Evolutionary conservation across 1,140 invertebrate species (phyloP), one percentile per base, ranked within the genome.

Genomic region (Stegodyphus mimosarum): DNA sequence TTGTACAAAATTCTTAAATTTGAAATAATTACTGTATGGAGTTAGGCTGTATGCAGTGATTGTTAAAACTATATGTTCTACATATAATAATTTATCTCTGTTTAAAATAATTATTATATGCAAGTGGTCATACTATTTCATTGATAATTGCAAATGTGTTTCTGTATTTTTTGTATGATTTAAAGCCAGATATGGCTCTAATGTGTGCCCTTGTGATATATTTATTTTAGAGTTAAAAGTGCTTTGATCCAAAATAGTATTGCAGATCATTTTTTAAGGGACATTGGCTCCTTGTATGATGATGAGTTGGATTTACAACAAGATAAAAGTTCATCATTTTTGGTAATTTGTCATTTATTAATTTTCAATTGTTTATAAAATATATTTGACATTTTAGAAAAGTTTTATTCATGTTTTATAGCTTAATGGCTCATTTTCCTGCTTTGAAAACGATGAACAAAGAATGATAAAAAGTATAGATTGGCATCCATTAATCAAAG

Each of bases 341-440:
- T 60, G 5, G 15, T 15, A 60, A 15, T 1, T 2, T 60, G 5
- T 33, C 3, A 33, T 33, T 33, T 33, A 33, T 33, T 33, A 33
- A 33, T 33, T 3, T 33, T 33, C 33, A 33, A 33, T 33, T 33
- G 33, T 33, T 1, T 33, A 33, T 33, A 33, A 33, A 33, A 33
- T 33, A 33, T 33, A 33, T 33, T 33, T 33, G 33, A 33, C 33
- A 33, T 1, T 33, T 33, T 33, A 33, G 33, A 33, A 33, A 33
- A 33, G 33, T 3, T 33, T 33, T 33, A 33, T 33, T 60, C 15
- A 9, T 60, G 55, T 73, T 60, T 76, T 55, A 7, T 60, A 84
- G 81, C 69, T 84, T 6, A 70, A 48, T 69, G 81, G 81, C n/a
- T 84, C 81, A 7, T 84, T 84, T 70, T 55, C 53, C 7, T 84